phyloP scores from a whole-genome alignment of 1,140 invertebrate genomes.

The Oncopodura yosiiana region DNA sequence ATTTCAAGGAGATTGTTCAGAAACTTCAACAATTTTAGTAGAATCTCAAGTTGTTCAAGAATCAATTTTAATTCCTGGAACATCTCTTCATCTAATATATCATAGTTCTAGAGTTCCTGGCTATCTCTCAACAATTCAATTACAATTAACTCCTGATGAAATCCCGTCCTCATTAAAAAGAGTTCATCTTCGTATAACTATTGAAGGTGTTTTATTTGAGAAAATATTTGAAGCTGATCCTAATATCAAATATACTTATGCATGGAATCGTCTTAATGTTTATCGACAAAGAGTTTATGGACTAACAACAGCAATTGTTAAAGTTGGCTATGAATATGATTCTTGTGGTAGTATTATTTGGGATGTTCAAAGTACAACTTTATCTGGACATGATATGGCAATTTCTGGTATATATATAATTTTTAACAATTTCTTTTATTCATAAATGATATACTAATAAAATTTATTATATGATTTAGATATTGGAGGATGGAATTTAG shows the following conservation, averaged over 20 bases:
- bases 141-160: slow-evolving; percentile 77
- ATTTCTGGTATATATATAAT: too few species aligned
- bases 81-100: slow-evolving; percentile 85
- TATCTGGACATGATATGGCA: slow-evolving; percentile 91
- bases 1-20: slow-evolving; percentile 88
- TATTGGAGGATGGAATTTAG: slow-evolving; percentile 91
- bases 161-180: slow-evolving; percentile 69
- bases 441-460: too few species aligned
- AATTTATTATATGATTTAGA: too few species aligned
- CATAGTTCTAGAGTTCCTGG: slow-evolving; percentile 84
- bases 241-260: slow-evolving; percentile 88
- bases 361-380: slow-evolving; percentile 87
- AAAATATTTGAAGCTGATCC: slow-evolving; percentile 91
- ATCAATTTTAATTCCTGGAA: slow-evolving; percentile 82
- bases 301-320: slow-evolving; percentile 79
- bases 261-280: slow-evolving; percentile 93
- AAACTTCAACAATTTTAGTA: slow-evolving; percentile 72
- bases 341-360: slow-evolving; percentile 89
- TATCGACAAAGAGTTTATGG: slow-evolving; percentile 89
- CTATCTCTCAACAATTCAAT: slow-evolving; percentile 86
- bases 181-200: slow-evolving; percentile 81
- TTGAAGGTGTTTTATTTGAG: slow-evolving; percentile 87
- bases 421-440: too few species aligned
- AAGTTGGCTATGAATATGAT: slow-evolving; percentile 89
- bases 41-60: slow-evolving; percentile 91